phyloP scores from a whole-genome alignment of 2,888 invertebrate species.

The Drosophila yooni region DNA sequence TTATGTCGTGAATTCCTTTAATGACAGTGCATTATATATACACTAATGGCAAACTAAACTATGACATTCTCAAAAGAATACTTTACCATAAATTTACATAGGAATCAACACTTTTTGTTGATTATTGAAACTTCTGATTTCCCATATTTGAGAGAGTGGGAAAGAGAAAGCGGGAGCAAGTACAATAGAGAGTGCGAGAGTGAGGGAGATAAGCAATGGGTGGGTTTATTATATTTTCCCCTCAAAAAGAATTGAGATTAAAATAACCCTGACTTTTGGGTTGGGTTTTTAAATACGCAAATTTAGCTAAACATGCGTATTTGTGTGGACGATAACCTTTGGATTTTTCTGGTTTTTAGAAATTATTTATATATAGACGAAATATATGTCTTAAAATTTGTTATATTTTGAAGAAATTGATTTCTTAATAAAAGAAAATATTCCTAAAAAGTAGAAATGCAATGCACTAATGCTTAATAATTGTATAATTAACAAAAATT shows the following conservation, averaged over 20 bases:
- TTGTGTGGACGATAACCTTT: background rate
- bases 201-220: background rate
- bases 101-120: background rate
- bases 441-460: background rate
- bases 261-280: background rate
- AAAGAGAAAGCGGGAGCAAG: too few relatives aligned
- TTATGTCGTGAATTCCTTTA: background rate
- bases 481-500: background rate
- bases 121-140: background rate
- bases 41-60: background rate
- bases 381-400: background rate
- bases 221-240: background rate
- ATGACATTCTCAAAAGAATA: background rate
- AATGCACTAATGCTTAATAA: background rate
- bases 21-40: background rate
- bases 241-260: background rate
- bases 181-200: background rate
- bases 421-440: background rate
- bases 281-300: background rate
- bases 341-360: background rate
- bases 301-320: background rate
- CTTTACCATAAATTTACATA: background rate
- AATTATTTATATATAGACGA: background rate
- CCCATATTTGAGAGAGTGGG: too few relatives aligned
- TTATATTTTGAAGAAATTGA: background rate